Conservation (phyloP, 2,888 invertebrate genomes). For the Clitarchus hookeri region DNA sequence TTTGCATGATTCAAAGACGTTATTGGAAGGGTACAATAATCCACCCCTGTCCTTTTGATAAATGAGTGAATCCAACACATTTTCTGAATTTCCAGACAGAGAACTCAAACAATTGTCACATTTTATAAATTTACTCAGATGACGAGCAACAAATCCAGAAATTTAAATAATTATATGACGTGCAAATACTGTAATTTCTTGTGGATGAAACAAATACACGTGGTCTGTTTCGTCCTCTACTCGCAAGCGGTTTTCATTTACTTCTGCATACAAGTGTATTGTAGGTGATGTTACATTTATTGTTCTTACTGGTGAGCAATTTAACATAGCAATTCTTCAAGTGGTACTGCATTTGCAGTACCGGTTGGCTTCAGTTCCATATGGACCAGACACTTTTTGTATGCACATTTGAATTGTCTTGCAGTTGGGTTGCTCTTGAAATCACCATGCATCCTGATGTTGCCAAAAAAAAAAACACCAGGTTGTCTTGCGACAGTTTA, state of each 20-base stretch:
- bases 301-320: background rate
- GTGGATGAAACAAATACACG: background rate
- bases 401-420: conserved; percentile 30
- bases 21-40: background rate
- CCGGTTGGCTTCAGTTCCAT: background rate
- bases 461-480: conserved; percentile 34
- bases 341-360: too few relatives aligned
- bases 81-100: background rate
- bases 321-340: conserved; percentile 5
- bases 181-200: background rate
- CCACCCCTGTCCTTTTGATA: background rate
- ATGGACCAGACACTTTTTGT: background rate
- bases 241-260: background rate
- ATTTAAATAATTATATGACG: conserved; percentile 6
- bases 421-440: conserved; percentile 33
- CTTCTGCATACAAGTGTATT: background rate
- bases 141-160: conserved; percentile 22
- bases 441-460: conserved; percentile 28
- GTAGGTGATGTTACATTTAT: too few relatives aligned
- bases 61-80: background rate
- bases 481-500: conserved; percentile 37
- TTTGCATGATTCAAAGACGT: background rate
- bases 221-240: background rate
- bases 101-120: background rate
- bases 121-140: background rate